Conservation (phyloP, 2,888 invertebrate genomes). For the Griposia aprilina region DNA sequence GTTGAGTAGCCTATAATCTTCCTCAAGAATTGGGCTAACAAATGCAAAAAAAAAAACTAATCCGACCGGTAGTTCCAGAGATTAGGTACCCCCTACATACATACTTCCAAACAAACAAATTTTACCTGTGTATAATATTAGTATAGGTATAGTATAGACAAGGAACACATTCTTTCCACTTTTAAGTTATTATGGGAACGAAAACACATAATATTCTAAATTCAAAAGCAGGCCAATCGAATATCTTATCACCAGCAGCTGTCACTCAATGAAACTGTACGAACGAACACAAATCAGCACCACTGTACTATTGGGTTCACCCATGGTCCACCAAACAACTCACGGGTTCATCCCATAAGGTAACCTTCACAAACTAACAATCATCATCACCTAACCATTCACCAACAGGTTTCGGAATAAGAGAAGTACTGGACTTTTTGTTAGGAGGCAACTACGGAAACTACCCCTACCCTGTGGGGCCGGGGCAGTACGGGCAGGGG, state of each 20-base stretch:
- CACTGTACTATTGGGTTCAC: constrained; percentile 20
- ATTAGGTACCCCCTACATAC: no score
- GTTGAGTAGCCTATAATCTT: no score
- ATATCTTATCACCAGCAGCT: not conserved
- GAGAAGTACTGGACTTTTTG: constrained; percentile 88
- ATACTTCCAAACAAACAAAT: no score
- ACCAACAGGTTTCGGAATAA: constrained; percentile 87
- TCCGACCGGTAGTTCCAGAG: no score
- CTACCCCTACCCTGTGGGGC: constrained; percentile 69
- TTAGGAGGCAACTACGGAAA: constrained; percentile 84
- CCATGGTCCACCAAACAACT: constrained; percentile 37
- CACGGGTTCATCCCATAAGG: constrained; percentile 47
- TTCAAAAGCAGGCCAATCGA: not conserved
- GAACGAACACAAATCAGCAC: not conserved
- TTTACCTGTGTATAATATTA: no score
- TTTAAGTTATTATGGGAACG: not conserved
- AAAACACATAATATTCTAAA: not conserved
- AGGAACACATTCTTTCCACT: not conserved
- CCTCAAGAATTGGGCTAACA: no score
- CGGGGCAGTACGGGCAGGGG: constrained; percentile 66
- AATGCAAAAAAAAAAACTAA: no score
- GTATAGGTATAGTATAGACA: not conserved
- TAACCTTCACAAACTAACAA: constrained; percentile 65
- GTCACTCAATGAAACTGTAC: not conserved
- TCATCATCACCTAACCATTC: constrained; percentile 74